These are phyloP conservation scores for Hyalella azteca DNA, from an alignment of 2,888 invertebrate species.

Conservation along the genomic window DNA sequence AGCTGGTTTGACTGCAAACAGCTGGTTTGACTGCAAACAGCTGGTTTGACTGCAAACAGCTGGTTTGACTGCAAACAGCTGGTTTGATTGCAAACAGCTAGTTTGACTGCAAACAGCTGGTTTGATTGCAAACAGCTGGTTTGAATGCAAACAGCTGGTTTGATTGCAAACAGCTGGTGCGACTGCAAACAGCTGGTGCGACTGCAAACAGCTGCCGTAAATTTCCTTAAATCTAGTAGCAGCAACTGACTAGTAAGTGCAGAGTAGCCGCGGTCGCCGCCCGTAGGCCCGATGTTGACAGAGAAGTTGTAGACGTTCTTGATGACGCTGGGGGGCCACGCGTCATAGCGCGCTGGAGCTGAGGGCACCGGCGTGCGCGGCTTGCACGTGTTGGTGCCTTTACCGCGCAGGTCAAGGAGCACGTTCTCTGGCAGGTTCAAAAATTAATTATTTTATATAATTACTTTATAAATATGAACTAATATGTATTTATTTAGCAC, in stretches of 20 bases:
- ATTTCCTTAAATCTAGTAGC: too few species aligned
- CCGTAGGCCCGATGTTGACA: conserved; percentile 83
- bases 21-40: too few species aligned
- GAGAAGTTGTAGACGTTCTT: conserved; percentile 72
- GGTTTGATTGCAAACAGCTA: too few species aligned
- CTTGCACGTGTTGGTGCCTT: conserved; percentile 77
- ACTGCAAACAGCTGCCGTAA: conserved; percentile 62
- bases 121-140: too few species aligned
- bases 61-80: too few species aligned
- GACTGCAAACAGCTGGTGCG: conserved; percentile 32
- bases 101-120: too few species aligned
- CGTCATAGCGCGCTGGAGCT: conserved; percentile 66
- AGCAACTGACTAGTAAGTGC: conserved; percentile 70
- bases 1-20: too few species aligned
- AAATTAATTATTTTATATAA: conserved; percentile 33
- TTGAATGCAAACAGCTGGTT: too few species aligned
- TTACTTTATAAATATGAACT: too few species aligned
- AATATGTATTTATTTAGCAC: too few species aligned
- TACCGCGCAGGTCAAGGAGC: conserved; percentile 75
- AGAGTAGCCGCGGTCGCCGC: conserved; percentile 79
- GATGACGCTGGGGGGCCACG: conserved; percentile 75
- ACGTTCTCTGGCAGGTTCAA: conserved; percentile 59
- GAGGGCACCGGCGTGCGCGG: conserved; percentile 67
- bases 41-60: too few species aligned
- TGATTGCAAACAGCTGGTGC: too few species aligned